Base-by-base conservation (phyloP, 2,888 invertebrate genomes). In the Trissoscelio sp. region DNA sequence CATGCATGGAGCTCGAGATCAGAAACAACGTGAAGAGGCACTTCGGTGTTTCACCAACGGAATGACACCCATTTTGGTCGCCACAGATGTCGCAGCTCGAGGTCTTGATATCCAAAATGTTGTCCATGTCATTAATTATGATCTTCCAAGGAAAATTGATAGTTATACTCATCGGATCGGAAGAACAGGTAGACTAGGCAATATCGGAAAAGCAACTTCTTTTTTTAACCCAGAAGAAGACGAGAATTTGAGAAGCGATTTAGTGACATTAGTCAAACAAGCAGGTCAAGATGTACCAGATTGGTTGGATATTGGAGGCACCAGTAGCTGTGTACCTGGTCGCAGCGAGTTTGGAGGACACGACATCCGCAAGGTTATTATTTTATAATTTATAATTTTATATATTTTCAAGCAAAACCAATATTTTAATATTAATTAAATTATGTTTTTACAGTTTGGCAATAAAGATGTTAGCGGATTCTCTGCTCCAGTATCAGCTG, bases 81-180 rank as follows among this genome's bases (percentile, higher is more conserved):
- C 99, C 0, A 99, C 99, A 0, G 97, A 97, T 0, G 98, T 99
- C 0, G 98, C 98, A 0, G 97, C 98, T 0, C 93, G 99, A 69
- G 99, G 99, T 0, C 92, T 99, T 0, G 97, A 98, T 89, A 98
- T n/a, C n/a, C n/a, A n/a, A n/a, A n/a, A n/a, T n/a, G n/a, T n/a
- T n/a, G n/a, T n/a, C n/a, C n/a, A n/a, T n/a, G 98, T 99, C 0
- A 94, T 98, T 12, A 99, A 99, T 91, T 98, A 94, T 88, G 98
- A 99, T 90, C 93, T 99, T 87, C 98, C 98, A 0, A 94, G 95
- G 75, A 94, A 94, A 81, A 96, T 98, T 83, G 98, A 98, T 84
- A 98, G 98, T 86, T 99, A 98, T 86, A 98, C 98, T 0, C 99
- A 99, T 91, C 93, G 98, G 73, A 97, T 99, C 85, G 99, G 99